A percentile compares a stretch with the other conserved stretches of the same genome.
Evolutionary conservation across 2,888 invertebrate species (phyloP).

Genomic region (Eretmocerus hayati): DNA sequence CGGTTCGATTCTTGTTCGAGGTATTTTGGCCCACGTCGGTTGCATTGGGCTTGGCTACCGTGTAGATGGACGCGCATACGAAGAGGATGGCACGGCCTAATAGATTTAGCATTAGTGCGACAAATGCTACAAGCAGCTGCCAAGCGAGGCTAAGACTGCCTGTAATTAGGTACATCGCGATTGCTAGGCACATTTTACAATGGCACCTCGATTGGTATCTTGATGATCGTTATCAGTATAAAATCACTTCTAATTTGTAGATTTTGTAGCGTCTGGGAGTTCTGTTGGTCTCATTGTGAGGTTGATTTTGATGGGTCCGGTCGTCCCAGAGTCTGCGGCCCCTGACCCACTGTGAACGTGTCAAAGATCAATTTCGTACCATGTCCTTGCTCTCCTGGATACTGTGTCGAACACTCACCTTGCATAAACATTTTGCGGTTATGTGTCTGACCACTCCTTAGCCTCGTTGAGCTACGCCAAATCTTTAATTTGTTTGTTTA

Average conservation of each 20-base stretch:
- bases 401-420: no score
- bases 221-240: no score
- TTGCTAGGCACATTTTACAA: constrained; percentile 32
- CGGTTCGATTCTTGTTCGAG: not conserved
- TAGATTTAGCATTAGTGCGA: constrained; percentile 25
- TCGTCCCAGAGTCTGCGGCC: not conserved
- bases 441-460: no score
- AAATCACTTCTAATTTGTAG: no score
- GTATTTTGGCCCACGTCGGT: not conserved
- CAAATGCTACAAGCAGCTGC: constrained; percentile 23
- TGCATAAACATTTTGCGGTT: no score
- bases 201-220: no score
- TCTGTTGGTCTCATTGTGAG: no score
- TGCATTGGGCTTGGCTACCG: constrained; percentile 9
- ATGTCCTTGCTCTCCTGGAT: no score
- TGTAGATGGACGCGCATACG: constrained; percentile 26
- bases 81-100: constrained; percentile 26
- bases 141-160: constrained; percentile 26
- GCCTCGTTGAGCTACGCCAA: no score
- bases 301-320: not conserved
- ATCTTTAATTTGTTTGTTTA: no score
- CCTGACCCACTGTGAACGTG: not conserved
- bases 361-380: no score
- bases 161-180: constrained; percentile 30
- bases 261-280: no score